phyloP scores from a whole-genome alignment of 1,140 invertebrate species.

The Psix sp. region DNA sequence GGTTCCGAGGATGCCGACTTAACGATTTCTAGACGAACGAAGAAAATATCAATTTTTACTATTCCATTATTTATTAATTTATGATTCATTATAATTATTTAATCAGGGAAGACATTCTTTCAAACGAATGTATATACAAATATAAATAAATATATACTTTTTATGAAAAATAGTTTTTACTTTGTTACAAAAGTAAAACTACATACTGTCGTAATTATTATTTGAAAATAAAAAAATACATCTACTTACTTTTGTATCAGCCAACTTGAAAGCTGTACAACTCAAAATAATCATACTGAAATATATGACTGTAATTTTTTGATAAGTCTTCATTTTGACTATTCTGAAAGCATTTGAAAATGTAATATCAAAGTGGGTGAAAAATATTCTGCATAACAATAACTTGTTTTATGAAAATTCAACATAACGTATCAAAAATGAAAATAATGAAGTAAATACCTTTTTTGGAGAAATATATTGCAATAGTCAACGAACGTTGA shows the following conservation, averaged over 20 bases:
- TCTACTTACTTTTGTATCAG: slow-evolving; percentile 8
- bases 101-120: too few relatives aligned
- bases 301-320: background rate
- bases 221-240: slow-evolving; percentile 1
- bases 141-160: too few relatives aligned
- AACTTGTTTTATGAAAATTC: background rate
- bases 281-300: slow-evolving; percentile 15
- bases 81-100: too few relatives aligned
- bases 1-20: slow-evolving; percentile 19
- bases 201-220: too few relatives aligned
- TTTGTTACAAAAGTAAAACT: background rate
- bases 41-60: too few relatives aligned
- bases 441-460: slow-evolving; percentile 4
- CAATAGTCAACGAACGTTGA: slow-evolving; percentile 6
- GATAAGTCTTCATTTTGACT: slow-evolving; percentile 1
- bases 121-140: too few relatives aligned
- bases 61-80: too few relatives aligned
- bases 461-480: background rate
- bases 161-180: too few relatives aligned
- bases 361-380: background rate
- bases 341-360: background rate
- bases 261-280: background rate
- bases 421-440: background rate
- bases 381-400: background rate
- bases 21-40: background rate